Conservation (phyloP, 2,113 vertebrate species). For the Bubalus kerabau region DNA sequence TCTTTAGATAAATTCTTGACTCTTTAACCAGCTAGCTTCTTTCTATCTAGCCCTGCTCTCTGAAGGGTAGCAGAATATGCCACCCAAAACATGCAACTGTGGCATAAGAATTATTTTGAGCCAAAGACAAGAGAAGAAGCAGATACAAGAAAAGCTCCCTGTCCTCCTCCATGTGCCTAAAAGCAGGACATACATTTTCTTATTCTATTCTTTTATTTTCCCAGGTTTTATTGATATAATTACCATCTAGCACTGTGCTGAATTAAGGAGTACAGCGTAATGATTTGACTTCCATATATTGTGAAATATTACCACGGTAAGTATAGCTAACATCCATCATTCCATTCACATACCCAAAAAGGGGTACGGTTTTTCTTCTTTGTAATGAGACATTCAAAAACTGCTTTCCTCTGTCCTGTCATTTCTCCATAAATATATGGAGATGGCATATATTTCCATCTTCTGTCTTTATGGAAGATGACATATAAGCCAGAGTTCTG, state of each 20-base stretch:
- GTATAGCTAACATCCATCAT: neutral
- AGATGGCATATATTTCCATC: neutral
- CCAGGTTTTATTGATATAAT: neutral
- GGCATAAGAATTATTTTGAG: neutral
- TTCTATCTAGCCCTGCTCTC: neutral
- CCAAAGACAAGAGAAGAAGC: neutral
- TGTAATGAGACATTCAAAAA: neutral
- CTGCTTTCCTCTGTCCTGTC: neutral
- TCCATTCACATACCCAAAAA: neutral
- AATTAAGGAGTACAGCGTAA: neutral
- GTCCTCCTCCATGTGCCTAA: neutral
- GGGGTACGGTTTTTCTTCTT: neutral
- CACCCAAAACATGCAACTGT: neutral
- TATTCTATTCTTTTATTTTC: neutral
- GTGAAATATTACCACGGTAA: neutral
- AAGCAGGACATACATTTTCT: neutral
- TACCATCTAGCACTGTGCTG: neutral
- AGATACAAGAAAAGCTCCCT: neutral
- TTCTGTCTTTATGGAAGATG: neutral
- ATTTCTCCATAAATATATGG: neutral
- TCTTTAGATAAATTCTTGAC: neutral
- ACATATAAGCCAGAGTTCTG: neutral
- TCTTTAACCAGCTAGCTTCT: neutral
- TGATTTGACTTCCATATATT: neutral
- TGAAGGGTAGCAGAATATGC: neutral